Evolutionary conservation across 2,797 vertebrate species (phyloP).

Genomic region (Halcyon badia): DNA sequence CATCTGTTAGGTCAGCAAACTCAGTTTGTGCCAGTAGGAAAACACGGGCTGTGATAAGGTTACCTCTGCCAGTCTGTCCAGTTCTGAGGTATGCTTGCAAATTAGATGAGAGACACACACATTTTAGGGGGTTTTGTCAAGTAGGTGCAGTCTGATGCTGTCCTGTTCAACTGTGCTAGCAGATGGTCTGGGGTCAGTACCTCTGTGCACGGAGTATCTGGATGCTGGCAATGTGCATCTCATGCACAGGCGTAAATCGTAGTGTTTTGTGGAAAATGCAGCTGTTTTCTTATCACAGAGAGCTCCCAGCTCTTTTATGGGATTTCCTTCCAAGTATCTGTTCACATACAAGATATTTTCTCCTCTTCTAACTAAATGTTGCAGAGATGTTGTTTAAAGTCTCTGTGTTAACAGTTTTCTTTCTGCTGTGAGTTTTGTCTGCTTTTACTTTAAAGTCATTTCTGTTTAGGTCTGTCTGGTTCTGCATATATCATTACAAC

Average conservation of each 20-base stretch:
- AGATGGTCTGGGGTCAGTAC: not conserved
- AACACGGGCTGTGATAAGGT: not conserved
- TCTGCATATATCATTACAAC: not conserved
- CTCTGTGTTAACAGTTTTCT: not conserved
- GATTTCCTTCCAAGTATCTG: not conserved
- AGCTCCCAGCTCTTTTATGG: not conserved
- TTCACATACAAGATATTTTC: not conserved
- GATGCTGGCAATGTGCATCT: not conserved
- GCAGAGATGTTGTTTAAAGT: not conserved
- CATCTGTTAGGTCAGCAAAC: not conserved
- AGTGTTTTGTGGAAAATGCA: not conserved
- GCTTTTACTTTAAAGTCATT: not conserved
- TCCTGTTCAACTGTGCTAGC: not conserved
- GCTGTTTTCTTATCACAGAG: not conserved
- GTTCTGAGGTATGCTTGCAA: not conserved
- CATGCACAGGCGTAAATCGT: fast-evolving
- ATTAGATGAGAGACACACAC: not conserved
- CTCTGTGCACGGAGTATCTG: fast-evolving
- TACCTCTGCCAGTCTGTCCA: not conserved
- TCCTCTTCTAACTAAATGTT: not conserved
- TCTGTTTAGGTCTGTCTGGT: not conserved
- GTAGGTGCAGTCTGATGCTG: not conserved
- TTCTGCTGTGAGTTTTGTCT: not conserved
- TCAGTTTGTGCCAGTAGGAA: not conserved
- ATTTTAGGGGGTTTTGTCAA: not conserved